Conservation (phyloP, 2,888 invertebrate genomes). For the Meteorus colon region DNA sequence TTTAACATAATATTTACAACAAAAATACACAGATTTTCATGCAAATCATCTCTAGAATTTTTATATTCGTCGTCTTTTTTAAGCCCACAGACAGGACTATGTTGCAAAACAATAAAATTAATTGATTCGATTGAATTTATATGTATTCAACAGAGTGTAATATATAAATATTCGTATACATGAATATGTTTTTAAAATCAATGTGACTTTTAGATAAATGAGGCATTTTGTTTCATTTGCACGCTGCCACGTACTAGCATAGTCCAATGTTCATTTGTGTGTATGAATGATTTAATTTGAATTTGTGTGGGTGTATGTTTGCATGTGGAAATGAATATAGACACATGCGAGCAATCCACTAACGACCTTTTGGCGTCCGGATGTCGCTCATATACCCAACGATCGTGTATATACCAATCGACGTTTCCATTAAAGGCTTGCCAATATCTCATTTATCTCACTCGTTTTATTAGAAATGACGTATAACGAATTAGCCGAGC, state of each 20-base stretch:
- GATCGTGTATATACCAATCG: conserved; percentile 40
- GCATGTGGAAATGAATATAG: conserved; percentile 15
- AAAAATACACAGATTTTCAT: too few relatives aligned
- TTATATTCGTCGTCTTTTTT: too few relatives aligned
- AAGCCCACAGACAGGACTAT: too few relatives aligned
- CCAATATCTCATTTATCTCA: conserved; percentile 38
- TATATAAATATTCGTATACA: conserved; percentile 5
- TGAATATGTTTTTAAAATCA: conserved; percentile 14
- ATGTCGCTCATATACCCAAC: conserved; percentile 41
- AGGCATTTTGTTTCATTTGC: conserved; percentile 33
- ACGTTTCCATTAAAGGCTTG: conserved; percentile 42
- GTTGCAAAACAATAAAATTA: neutral
- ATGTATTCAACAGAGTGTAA: neutral
- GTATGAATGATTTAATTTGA: neutral
- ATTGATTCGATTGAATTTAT: neutral
- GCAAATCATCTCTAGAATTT: too few relatives aligned
- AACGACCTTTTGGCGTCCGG: conserved; percentile 44
- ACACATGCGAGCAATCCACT: conserved; percentile 38
- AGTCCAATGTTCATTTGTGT: neutral
- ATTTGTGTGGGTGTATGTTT: neutral
- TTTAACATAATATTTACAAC: too few relatives aligned
- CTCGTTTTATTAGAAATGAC: conserved; percentile 34
- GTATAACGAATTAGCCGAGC: neutral
- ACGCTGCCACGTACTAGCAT: neutral
- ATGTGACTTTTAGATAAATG: conserved; percentile 28